A percentile compares a stretch with the other conserved stretches of the same genome.
These are phyloP conservation scores for Hoplodrina ambigua DNA, from an alignment of 2,888 invertebrate species.

Conservation along the genomic window DNA sequence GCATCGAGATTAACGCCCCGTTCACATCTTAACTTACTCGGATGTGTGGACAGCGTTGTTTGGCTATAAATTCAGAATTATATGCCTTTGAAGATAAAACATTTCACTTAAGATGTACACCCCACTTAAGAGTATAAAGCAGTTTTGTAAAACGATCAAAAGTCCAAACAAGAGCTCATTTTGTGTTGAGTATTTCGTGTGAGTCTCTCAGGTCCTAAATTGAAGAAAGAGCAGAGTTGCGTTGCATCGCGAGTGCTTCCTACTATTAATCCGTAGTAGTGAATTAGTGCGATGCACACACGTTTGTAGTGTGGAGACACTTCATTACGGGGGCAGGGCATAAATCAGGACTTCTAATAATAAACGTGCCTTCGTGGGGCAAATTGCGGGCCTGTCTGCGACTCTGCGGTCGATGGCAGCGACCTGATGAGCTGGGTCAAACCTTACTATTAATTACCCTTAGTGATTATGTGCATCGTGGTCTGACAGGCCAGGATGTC, in stretches of 20 bases:
- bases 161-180: conserved; percentile 53
- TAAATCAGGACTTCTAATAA: conserved; percentile 91
- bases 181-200: conserved; percentile 17
- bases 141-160: conserved; percentile 64
- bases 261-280: conserved; percentile 85
- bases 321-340: conserved; percentile 88
- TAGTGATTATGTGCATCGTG: conserved; percentile 18
- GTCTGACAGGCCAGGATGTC: background rate
- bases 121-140: conserved; percentile 65
- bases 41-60: conserved; percentile 72
- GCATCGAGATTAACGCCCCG: conserved; percentile 76
- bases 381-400: conserved; percentile 81
- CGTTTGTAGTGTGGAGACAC: conserved; percentile 89
- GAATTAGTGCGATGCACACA: conserved; percentile 88
- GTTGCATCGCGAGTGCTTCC: conserved; percentile 61
- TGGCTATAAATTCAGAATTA: conserved; percentile 81
- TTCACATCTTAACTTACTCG: conserved; percentile 72
- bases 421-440: conserved; percentile 60
- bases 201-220: conserved; percentile 29
- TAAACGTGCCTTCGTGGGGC: conserved; percentile 90
- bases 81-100: conserved; percentile 78
- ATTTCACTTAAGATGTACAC: conserved; percentile 69
- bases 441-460: conserved; percentile 58
- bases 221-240: conserved; percentile 34
- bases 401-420: conserved; percentile 74